Percentiles rank a stretch among this genome's conserved stretches.
These are phyloP conservation scores for Gymnosoma rotundatum DNA, from an alignment of 2,888 invertebrate genomes.

Conservation along the genomic window DNA sequence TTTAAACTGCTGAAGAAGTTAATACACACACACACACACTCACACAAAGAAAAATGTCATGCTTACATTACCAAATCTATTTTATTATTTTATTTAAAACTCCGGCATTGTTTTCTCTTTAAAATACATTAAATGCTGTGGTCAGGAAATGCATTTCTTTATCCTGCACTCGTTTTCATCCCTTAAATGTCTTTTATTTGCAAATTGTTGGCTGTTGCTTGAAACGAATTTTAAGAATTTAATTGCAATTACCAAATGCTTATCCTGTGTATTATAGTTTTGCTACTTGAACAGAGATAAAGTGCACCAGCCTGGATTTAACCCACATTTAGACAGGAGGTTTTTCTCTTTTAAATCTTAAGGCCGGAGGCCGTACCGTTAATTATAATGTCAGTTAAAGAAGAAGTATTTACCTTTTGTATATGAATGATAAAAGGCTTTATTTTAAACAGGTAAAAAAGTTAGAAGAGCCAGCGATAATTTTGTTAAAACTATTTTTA, in stretches of 20 bases:
- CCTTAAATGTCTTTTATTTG: constrained; percentile 2
- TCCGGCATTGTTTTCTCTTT: neutral
- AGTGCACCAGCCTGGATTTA: constrained; percentile 43
- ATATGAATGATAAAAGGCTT: neutral
- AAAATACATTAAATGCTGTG: neutral
- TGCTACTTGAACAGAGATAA: constrained; percentile 26
- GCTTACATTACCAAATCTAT: too few species aligned
- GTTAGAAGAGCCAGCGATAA: neutral
- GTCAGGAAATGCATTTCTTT: constrained; percentile 1
- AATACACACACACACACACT: neutral
- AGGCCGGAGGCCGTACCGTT: constrained; percentile 46
- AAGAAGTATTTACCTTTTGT: constrained; percentile 11
- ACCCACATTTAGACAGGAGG: constrained; percentile 51
- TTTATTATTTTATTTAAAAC: too few species aligned
- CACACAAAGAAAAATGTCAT: neutral
- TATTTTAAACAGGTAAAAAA: constrained; percentile 18
- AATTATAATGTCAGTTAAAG: constrained; percentile 58
- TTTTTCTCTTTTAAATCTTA: constrained; percentile 38
- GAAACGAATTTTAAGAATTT: constrained; percentile 8
- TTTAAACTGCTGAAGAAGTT: neutral
- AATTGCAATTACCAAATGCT: constrained; percentile 44
- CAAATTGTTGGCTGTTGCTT: neutral
- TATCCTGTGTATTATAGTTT: constrained; percentile 28
- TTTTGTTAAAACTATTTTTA: too few species aligned
- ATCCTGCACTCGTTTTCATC: neutral